These are phyloP conservation scores for Camponotus fellah DNA, from an alignment of 2,888 invertebrate genomes.

Conservation along the genomic window DNA sequence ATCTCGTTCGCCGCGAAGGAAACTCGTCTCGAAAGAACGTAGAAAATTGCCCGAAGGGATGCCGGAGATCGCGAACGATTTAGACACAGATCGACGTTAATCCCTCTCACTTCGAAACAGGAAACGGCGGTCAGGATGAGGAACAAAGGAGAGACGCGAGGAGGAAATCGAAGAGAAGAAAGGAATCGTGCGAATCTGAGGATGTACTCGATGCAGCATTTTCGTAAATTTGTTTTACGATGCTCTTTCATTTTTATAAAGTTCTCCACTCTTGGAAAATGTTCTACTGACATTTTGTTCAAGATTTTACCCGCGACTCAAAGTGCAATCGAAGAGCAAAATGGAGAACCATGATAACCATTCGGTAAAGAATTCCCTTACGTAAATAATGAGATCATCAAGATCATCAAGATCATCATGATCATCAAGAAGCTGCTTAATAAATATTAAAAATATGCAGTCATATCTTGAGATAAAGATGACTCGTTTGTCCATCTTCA, in stretches of 20 bases:
- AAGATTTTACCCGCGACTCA: neutral
- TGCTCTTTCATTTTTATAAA: neutral
- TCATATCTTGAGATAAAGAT: neutral
- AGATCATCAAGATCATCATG: conserved; percentile 26
- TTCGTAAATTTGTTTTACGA: neutral
- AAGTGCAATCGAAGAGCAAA: neutral
- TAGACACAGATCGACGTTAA: conserved; percentile 50
- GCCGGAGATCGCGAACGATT: conserved; percentile 40
- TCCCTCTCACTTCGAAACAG: conserved; percentile 54
- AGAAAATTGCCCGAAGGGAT: neutral
- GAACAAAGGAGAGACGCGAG: neutral
- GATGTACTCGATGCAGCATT: neutral
- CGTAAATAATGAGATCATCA: neutral
- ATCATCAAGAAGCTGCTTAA: neutral
- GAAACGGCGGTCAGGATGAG: conserved; percentile 55
- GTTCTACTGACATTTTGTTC: too few species aligned
- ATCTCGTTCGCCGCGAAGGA: conserved; percentile 20
- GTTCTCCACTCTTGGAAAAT: neutral
- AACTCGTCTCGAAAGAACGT: conserved; percentile 34
- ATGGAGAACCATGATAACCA: too few species aligned
- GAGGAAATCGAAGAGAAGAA: neutral
- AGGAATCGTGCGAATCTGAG: neutral
- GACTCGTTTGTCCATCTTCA: neutral
- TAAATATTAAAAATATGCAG: neutral
- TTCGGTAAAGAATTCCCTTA: neutral